Conservation (phyloP, 35 echinoderm and acorn worm species). For the Amphiura filiformis region DNA sequence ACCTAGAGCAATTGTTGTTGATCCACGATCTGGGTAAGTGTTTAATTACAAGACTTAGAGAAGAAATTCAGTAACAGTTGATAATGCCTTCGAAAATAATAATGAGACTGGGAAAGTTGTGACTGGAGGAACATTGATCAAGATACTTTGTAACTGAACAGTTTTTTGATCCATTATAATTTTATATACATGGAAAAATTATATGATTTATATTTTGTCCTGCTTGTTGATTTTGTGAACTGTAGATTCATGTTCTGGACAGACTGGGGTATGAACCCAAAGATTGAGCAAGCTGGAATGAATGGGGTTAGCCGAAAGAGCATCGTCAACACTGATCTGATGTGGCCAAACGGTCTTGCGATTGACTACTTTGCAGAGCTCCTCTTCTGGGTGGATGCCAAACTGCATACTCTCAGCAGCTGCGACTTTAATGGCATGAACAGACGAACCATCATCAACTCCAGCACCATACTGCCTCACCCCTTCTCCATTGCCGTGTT, state of each 20-base stretch:
- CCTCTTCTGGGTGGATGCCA: constrained; percentile 94
- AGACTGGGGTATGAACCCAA: constrained; percentile 76
- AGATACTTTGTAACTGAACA: background rate
- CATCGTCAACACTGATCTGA: constrained; percentile 42
- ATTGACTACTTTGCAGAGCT: constrained; percentile 64
- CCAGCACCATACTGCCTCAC: constrained; percentile 41
- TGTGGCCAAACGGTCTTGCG: constrained; percentile 88
- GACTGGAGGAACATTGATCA: background rate
- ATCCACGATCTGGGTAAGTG: constrained; percentile 49
- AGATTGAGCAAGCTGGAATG: constrained; percentile 89
- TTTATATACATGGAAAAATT: too few species aligned
- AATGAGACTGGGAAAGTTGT: too few species aligned
- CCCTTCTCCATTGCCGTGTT: constrained; percentile 91
- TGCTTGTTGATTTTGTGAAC: background rate
- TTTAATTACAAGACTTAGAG: background rate
- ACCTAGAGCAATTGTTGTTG: constrained; percentile 68
- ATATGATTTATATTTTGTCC: too few species aligned
- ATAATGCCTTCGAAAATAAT: too few species aligned
- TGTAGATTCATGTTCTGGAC: constrained; percentile 88
- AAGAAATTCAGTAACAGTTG: background rate
- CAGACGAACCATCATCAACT: constrained; percentile 37
- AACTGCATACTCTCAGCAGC: constrained; percentile 50
- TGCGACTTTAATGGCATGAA: constrained; percentile 56
- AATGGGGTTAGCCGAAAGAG: constrained; percentile 44
- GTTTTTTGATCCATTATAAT: constrained; percentile 6